These are phyloP conservation scores for Aegithalos caudatus DNA, from an alignment of 2,113 vertebrate genomes.

Conservation along the genomic window DNA sequence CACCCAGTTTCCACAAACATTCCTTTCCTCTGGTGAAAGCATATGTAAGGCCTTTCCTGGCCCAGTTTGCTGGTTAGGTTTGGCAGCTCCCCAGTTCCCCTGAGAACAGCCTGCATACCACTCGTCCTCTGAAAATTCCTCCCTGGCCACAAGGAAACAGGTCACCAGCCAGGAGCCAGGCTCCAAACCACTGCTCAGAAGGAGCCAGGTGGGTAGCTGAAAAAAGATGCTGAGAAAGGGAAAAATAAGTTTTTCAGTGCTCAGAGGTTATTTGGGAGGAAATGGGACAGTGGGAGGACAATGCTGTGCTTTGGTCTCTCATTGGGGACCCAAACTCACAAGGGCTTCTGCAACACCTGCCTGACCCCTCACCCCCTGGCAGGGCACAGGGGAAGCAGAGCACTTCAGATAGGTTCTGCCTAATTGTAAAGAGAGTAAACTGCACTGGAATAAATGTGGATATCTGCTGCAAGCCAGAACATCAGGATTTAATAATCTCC, in stretches of 20 bases:
- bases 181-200: background rate
- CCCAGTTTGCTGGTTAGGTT: background rate
- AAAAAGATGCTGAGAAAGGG: background rate
- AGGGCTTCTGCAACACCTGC: background rate
- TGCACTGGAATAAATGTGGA: background rate
- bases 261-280: background rate
- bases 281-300: background rate
- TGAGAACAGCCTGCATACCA: background rate
- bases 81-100: slow-evolving; percentile 2
- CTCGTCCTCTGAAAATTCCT: slow-evolving; percentile 38
- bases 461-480: background rate
- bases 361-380: fast-evolving
- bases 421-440: background rate
- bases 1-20: slow-evolving; percentile 31
- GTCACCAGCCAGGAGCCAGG: background rate
- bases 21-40: slow-evolving; percentile 42
- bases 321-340: background rate
- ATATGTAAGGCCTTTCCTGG: background rate
- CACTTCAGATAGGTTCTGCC: background rate
- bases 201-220: background rate
- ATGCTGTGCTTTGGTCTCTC: background rate
- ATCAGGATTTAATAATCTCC: background rate
- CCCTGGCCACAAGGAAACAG: slow-evolving; percentile 15
- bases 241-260: background rate
- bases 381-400: background rate